Percentiles rank a stretch among this genome's conserved stretches.
phyloP scores from a whole-genome alignment of 1,140 invertebrate genomes.

The Caenorhabditis inopinata region DNA sequence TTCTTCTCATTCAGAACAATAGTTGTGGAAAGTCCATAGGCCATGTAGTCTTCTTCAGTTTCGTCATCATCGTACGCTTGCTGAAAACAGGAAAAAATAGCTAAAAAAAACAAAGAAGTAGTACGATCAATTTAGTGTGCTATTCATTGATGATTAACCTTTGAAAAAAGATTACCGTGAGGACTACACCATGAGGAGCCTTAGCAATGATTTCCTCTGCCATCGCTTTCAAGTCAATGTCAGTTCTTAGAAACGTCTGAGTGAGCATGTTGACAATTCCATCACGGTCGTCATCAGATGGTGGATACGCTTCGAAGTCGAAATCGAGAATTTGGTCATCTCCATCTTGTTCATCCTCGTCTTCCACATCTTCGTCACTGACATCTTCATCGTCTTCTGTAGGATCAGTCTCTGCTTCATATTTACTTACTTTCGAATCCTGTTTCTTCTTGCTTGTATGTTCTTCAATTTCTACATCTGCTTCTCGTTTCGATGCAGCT shows the following conservation, averaged over 20 bases:
- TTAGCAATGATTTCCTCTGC: conserved; percentile 27
- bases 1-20: conserved; percentile 12
- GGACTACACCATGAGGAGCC: conserved; percentile 29
- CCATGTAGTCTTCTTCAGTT: conserved; percentile 35
- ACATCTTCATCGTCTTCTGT: conserved; percentile 41
- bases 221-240: conserved; percentile 30
- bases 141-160: too few species aligned
- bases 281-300: conserved; percentile 38
- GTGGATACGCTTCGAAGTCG: conserved; percentile 35
- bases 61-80: conserved; percentile 37
- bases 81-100: too few species aligned
- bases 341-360: conserved; percentile 1
- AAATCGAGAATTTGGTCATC: conserved; percentile 30
- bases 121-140: too few species aligned
- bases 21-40: conserved; percentile 6
- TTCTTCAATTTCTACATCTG: background rate
- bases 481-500: background rate
- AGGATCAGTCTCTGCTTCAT: background rate
- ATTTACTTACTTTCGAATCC: background rate
- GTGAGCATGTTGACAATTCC: conserved; percentile 42
- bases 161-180: background rate
- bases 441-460: background rate
- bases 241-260: conserved; percentile 14
- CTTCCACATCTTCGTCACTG: conserved; percentile 16
- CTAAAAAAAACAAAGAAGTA: too few species aligned